Evolutionary conservation across 1,140 invertebrate genomes (phyloP).

Genomic region (Sweltsa coloradensis): DNA sequence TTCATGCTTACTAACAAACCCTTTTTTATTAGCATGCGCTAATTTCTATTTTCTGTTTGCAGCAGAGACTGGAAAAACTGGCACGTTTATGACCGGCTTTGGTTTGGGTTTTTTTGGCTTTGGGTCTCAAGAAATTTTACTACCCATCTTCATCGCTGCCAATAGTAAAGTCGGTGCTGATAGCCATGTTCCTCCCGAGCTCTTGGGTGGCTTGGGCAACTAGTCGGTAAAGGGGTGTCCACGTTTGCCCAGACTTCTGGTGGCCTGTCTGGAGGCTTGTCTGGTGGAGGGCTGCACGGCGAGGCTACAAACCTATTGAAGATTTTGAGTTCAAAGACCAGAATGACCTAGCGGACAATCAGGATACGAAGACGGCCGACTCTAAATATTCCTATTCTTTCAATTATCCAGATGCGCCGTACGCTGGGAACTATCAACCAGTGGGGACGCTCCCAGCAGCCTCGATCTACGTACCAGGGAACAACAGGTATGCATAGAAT

Average conservation of each 20-base stretch:
- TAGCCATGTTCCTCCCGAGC: constrained; percentile 69
- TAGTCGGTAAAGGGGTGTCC: constrained; percentile 49
- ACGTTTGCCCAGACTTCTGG: constrained; percentile 14
- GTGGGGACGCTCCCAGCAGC: too few species aligned
- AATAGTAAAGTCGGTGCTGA: constrained; percentile 65
- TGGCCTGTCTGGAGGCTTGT: constrained; percentile 1
- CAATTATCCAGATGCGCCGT: constrained; percentile 2
- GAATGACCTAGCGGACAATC: constrained; percentile 15
- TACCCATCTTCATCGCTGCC: constrained; percentile 55
- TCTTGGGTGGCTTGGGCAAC: constrained; percentile 68
- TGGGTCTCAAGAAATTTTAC: constrained; percentile 63
- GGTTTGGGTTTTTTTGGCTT: constrained; percentile 60
- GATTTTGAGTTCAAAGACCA: constrained; percentile 55
- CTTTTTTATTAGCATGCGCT: constrained; percentile 11
- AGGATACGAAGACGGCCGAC: constrained; percentile 1
- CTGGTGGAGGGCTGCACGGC: constrained; percentile 23
- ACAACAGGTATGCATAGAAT: too few species aligned
- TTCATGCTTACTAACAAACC: constrained; percentile 11
- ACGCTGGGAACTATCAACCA: neutral
- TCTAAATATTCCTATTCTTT: neutral
- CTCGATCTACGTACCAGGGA: too few species aligned
- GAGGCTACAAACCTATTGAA: constrained; percentile 34
- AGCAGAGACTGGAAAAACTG: constrained; percentile 38
- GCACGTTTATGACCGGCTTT: constrained; percentile 52
- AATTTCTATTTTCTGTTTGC: constrained; percentile 12